A percentile compares a stretch with the other conserved stretches of the same genome.
phyloP scores from a whole-genome alignment of 2,888 invertebrate species.

The Erebia palarica region DNA sequence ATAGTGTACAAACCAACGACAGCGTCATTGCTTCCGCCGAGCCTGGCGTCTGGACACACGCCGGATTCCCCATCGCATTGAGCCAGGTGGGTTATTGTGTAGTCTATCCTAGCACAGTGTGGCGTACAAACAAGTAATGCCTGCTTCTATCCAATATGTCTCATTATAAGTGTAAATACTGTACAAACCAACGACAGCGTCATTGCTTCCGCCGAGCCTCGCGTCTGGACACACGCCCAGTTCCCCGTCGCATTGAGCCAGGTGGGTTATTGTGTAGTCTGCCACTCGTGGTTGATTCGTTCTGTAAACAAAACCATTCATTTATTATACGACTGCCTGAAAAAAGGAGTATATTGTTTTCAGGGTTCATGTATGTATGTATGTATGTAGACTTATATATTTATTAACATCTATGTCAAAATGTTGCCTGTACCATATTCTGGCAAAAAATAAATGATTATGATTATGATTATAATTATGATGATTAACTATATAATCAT shows the following conservation, averaged over 20 bases:
- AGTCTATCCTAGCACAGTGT: no score
- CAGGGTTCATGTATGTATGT: no score
- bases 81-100: slow-evolving; percentile 90
- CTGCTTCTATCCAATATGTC: no score
- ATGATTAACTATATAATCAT: no score
- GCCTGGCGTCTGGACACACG: slow-evolving; percentile 92
- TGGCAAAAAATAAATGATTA: no score
- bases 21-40: slow-evolving; percentile 91
- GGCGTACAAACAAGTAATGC: no score
- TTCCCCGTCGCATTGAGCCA: slow-evolving; percentile 91
- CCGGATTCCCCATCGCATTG: slow-evolving; percentile 92
- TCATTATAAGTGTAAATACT: neutral
- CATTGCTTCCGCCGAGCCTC: slow-evolving; percentile 90
- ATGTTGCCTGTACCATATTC: no score
- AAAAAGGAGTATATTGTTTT: no score
- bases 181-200: slow-evolving; percentile 84
- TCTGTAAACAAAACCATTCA: slow-evolving; percentile 44
- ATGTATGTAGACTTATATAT: no score
- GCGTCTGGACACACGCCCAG: slow-evolving; percentile 94
- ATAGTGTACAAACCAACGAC: slow-evolving; percentile 73
- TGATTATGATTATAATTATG: no score
- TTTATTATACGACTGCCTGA: no score
- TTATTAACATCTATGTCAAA: no score
- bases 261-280: slow-evolving; percentile 92
- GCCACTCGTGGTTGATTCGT: slow-evolving; percentile 86